These are phyloP conservation scores for Stomorhina lunata DNA, from an alignment of 2,888 invertebrate genomes.

Conservation along the genomic window DNA sequence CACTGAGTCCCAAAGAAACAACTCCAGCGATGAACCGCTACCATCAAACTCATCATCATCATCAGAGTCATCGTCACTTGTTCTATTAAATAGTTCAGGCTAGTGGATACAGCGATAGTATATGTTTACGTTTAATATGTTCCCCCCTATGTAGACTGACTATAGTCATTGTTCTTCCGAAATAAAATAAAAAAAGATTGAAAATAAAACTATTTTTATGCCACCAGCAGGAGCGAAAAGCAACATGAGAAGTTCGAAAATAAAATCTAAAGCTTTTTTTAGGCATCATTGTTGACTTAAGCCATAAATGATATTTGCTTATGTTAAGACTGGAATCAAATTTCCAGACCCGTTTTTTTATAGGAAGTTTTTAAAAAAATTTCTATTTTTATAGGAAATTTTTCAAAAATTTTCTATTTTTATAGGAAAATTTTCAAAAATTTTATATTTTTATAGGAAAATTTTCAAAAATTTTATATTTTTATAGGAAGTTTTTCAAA, in stretches of 20 bases:
- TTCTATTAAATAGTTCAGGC: slow-evolving; percentile 36
- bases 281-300: too few species aligned
- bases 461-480: too few species aligned
- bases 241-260: slow-evolving; percentile 35
- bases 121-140: slow-evolving; percentile 23
- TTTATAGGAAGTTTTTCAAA: too few species aligned
- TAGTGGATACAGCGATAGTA: neutral
- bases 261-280: slow-evolving; percentile 31
- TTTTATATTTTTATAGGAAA: too few species aligned
- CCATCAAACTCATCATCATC: slow-evolving; percentile 28
- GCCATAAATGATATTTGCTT: too few species aligned
- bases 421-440: too few species aligned
- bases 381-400: too few species aligned
- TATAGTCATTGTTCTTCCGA: slow-evolving; percentile 33
- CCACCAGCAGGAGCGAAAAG: slow-evolving; percentile 45
- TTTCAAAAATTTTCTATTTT: too few species aligned
- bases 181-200: slow-evolving; percentile 17
- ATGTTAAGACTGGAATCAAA: too few species aligned
- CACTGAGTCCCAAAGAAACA: neutral
- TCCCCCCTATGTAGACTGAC: slow-evolving; percentile 30
- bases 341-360: too few species aligned
- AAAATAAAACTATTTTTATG: slow-evolving; percentile 37
- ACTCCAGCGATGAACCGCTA: slow-evolving; percentile 42
- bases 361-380: too few species aligned
- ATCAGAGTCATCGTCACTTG: slow-evolving; percentile 47